Evolutionary conservation across 2,113 vertebrate species (phyloP), one percentile per base, ranked within the genome.

Genomic region (Hystrix cristata): DNA sequence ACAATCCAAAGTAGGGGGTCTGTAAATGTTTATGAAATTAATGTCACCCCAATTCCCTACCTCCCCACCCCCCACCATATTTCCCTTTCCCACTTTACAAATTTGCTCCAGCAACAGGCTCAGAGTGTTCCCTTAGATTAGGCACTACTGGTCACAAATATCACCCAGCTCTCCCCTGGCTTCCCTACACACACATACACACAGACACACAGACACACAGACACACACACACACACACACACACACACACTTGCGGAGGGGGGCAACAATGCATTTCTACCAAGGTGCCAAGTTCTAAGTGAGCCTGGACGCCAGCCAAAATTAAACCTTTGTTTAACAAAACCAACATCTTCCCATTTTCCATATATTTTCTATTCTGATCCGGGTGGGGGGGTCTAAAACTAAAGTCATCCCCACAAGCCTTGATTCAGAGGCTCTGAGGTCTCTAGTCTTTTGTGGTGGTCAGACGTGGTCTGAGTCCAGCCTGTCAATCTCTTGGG

Each of bases 251-350:
- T 16, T 46, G 13, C 9, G 55, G 25, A 1, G 9, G n/a, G 18
- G 1, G 43, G 27, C 71, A 76, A 76, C 3, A 89, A 31, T 57
- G 21, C 57, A 85, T 21, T 67, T 64, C 60, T 76, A 80, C 55
- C 8, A 64, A 87, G 31, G 19, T 81, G 62, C 48, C 48, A 79
- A 91, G 1, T 48, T n/a, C 71, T 83, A 69, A 67, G 72, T 95
- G 46, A 67, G n/a, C 67, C 84, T 97, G 62, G 29, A 79, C 19
- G 10, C 51, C 31, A 53, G 53, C 38, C 81, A 92, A 76, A 91
- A 65, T 48, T 34, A 91, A 90, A 19, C 60, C 67, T 87, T 72
- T 76, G 51, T 48, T 82, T 86, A 60, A 79, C 69, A 80, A 92
- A 82, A 57, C 29, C 51, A 65, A n/a, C 16, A 53, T 51, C 81